Base-by-base conservation (phyloP, 2,113 vertebrate species). In the Verasper variegatus region DNA sequence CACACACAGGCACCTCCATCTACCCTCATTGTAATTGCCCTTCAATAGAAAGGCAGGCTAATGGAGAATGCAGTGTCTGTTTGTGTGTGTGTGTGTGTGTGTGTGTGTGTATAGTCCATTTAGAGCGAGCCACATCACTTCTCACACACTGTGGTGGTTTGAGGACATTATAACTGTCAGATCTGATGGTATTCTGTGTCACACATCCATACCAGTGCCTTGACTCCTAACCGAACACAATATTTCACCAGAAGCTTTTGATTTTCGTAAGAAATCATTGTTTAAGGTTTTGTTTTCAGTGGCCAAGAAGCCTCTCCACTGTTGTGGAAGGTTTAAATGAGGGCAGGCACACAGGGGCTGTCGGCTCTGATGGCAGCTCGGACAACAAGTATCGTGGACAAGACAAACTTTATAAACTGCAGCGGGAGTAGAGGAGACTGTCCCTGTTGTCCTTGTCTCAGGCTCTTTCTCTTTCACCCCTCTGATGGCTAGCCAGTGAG, bases 391-490 rank as follows among this genome's bases (percentile, higher is more conserved):
- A 60, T 51, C 10, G 47, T 17, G 18, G 21, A 57, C 18, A 24
- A 27, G 23, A 12, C 8, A 15, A 57, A 57, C 56, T 26, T 57
- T 57, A 24, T 27, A 57, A 57, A 57, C n/a, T 55, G 52, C 21
- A 23, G 20, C 9, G 27, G 6, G 57, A 49, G 52, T 54, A 27
- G 66, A 78, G 54, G 55, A 74, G 81, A 54, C 26, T 87, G 88
- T 88, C 76, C 86, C 87, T 35, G 60, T 79, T 74, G 84, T 81
- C 90, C 90, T 90, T 90, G 84, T 71, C 68, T 78, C 23, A 55
- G 54, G 23, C 71, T 82, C 49, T 76, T 55, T 84, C 62, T 68
- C 9, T 77, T 62, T 65, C 70, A 67, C 51, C 49, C 78, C 61
- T 80, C 58, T 85, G 82, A 82, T 63, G 70, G 77, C 37, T 45